A percentile compares a stretch with the other conserved stretches of the same genome.
phyloP scores from a whole-genome alignment of 2,797 vertebrate genomes.

The Borostomias antarcticus region DNA sequence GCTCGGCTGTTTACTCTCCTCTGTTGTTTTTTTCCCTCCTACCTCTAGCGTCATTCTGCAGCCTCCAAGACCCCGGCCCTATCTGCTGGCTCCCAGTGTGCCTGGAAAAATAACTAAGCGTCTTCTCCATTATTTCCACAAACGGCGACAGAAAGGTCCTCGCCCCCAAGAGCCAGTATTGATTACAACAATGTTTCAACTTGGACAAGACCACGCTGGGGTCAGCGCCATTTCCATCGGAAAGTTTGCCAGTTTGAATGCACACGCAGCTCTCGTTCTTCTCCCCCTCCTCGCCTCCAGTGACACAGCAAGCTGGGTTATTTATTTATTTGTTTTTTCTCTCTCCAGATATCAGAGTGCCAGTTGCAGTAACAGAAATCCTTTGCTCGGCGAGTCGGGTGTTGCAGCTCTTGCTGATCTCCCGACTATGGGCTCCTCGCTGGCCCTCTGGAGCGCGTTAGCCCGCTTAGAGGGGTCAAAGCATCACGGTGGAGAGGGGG shows the following conservation, averaged over 20 bases:
- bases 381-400: slow-evolving; percentile 82
- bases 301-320: slow-evolving; percentile 67
- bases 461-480: slow-evolving; percentile 80
- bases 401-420: slow-evolving; percentile 61
- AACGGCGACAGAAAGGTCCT: slow-evolving; percentile 82
- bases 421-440: slow-evolving; percentile 71
- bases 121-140: slow-evolving; percentile 81
- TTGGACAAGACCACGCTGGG: slow-evolving; percentile 78
- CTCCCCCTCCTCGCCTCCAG: slow-evolving; percentile 39
- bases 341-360: slow-evolving; percentile 70
- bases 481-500: slow-evolving; percentile 56
- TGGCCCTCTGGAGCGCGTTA: slow-evolving; percentile 67
- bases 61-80: slow-evolving; percentile 71
- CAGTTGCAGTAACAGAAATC: slow-evolving; percentile 77
- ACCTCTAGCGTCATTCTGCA: slow-evolving; percentile 66
- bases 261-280: slow-evolving; percentile 69
- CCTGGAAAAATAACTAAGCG: slow-evolving; percentile 82
- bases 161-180: slow-evolving; percentile 78
- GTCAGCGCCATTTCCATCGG: slow-evolving; percentile 82
- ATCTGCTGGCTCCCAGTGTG: slow-evolving; percentile 77
- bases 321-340: background rate
- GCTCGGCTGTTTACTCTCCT: slow-evolving; percentile 70
- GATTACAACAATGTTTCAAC: slow-evolving; percentile 84
- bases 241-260: slow-evolving; percentile 85
- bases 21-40: slow-evolving; percentile 73